Base-by-base conservation (phyloP, 2,797 vertebrate species). In the Vireo griseus region DNA sequence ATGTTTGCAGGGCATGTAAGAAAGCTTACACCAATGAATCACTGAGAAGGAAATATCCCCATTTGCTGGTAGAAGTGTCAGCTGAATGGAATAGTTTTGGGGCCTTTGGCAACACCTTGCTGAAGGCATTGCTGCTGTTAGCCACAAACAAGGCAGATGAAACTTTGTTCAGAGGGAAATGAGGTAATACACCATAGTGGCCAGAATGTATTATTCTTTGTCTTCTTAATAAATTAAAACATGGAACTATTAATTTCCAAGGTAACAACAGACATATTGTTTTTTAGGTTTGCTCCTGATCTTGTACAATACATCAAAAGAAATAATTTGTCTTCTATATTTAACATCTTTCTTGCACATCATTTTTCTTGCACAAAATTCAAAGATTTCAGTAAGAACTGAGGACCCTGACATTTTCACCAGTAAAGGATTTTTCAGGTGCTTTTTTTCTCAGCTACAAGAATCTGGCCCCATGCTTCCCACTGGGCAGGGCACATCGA, bases 141-240 rank as follows among this genome's bases (percentile, higher is more conserved):
- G 47, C 77, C 44, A 66, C 10, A 68, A 74, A 48, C 8, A 71
- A 65, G 50, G 31, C 15, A 75, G 40, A 35, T 25, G 11, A 86
- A 80, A 58, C 17, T 65, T 75, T 76, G 12, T 88, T 86, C 21
- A 29, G 20, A 55, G 37, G 15, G 55, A 85, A 77, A 75, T 65
- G 1, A 72, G 65, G 39, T 31, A 77, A 61, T 48, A 37, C 26
- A 58, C 10, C 2, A 7, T 8, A 3, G 35, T 69, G 67, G 8
- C 33, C 67, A 93, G 26, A 72, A 50, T 10, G 1, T 51, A 26
- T 26, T 1, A 20, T 40, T 81, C 52, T 57, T 89, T 54, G 31
- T 66, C 42, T 80, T 83, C 20, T 39, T 51, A 77, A 57, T 65
- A 77, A 88, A 58, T 62, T 77, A 74, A 75, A 86, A 65, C 20